Conservation (phyloP, 2,113 vertebrate species). For the Rhabdornis inornatus region DNA sequence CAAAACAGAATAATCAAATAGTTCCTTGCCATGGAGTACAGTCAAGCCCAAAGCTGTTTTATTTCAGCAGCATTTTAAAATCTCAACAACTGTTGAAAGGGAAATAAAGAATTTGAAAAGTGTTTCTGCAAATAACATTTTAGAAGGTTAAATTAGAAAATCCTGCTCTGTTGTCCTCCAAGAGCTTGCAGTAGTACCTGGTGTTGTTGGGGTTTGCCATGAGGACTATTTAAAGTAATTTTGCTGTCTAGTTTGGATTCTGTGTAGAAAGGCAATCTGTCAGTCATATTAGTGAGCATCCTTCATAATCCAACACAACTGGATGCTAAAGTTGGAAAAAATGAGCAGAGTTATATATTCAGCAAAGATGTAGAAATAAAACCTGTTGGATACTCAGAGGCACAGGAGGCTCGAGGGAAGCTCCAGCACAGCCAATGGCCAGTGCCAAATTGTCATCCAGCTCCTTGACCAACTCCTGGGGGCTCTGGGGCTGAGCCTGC, state of each 20-base stretch:
- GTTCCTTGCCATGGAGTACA: not conserved
- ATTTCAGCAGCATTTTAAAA: constrained; percentile 4
- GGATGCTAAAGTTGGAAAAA: not conserved
- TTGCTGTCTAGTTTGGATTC: not conserved
- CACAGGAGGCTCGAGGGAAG: fast-evolving
- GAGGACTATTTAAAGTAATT: constrained; percentile 62
- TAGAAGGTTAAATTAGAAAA: constrained; percentile 61
- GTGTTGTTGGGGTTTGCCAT: constrained; percentile 22
- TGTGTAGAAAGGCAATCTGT: constrained; percentile 16
- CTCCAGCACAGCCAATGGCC: not conserved
- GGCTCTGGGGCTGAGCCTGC: not conserved
- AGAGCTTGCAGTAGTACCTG: not conserved
- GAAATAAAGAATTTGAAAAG: not conserved
- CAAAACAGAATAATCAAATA: constrained; percentile 17
- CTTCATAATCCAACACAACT: not conserved
- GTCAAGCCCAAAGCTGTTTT: constrained; percentile 16
- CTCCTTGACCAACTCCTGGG: not conserved
- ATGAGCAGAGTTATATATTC: not conserved
- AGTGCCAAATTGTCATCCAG: not conserved
- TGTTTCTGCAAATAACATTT: constrained; percentile 30
- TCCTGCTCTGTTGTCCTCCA: constrained; percentile 5
- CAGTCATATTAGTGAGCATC: not conserved
- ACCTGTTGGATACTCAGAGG: fast-evolving
- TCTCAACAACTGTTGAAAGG: constrained; percentile 32
- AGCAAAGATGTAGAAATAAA: not conserved